Conservation (phyloP, 2,797 vertebrate species). For the Phataginus tricuspis region DNA sequence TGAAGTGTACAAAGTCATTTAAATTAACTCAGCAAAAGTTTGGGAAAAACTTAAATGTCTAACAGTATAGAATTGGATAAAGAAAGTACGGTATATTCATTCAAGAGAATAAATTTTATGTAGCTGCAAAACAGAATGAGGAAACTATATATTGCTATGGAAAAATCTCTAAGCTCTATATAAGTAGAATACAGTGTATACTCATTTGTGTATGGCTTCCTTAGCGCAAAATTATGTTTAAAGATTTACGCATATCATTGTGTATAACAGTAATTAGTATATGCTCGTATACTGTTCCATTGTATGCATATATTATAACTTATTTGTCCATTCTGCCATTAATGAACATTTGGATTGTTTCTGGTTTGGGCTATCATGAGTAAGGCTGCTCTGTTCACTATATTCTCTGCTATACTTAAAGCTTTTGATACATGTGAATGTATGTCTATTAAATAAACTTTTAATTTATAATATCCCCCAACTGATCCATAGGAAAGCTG, state of each 20-base stretch:
- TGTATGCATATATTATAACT: no score
- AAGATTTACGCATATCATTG: background rate
- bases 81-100: background rate
- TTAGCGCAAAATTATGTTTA: background rate
- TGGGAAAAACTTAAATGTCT: background rate
- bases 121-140: background rate
- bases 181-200: background rate
- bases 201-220: background rate
- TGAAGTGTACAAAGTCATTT: background rate
- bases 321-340: background rate
- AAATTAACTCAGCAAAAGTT: slow-evolving; percentile 39
- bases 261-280: background rate
- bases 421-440: background rate
- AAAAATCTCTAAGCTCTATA: background rate
- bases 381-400: background rate
- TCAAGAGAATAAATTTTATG: background rate
- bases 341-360: background rate
- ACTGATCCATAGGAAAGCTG: background rate
- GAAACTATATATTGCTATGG: background rate
- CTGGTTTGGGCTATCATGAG: background rate
- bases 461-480: background rate
- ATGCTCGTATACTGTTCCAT: background rate
- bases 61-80: background rate
- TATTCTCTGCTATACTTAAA: background rate
- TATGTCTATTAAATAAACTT: background rate